Evolutionary conservation across 2,113 vertebrate genomes (phyloP), one percentile per base, ranked within the genome.

Genomic region (Vireo altiloquus): DNA sequence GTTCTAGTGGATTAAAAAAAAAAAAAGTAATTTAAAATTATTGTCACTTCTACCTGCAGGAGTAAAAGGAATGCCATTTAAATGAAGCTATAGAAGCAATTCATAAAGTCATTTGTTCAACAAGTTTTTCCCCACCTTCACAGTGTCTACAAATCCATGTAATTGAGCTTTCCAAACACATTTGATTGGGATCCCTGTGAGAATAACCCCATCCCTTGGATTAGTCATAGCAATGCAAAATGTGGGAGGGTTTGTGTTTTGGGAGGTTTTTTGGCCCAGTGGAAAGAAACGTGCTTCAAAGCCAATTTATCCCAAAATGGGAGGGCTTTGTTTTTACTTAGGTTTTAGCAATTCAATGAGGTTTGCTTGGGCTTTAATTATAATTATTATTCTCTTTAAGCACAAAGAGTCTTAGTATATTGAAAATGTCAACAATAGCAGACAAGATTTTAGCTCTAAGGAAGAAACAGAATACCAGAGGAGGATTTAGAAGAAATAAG

Each of bases 331-430:
- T 82, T 93, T 90, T 82, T 71, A 54, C 39, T 87, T 82, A 35
- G 9, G 33, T 87, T 92, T 95, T 72, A 90, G 59, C 35, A 92
- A 59, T 60, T 92, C 78, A 90, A n/a, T 59, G 31, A 88, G 30
- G 47, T 90, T 83, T 95, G 16, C 69, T 77, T 91, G 59, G 39
- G 31, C 47, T 80, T 95, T 89, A 85, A 86, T 90, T 88, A 74
- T 60, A 90, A 91, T 82, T 90, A 76, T 65, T 89, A 87, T 81
- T 93, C 42, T 86, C n/a, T 86, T 90, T 59, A 78, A 87, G 44
- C 52, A 44, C 47, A 70, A 78, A 54, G 52, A 77, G 8, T 64
- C 64, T 77, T 74, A 82, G 27, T 52, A 15, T 69, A 77, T 60
- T 82, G 40, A 47, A 86, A 90, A 70, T 40, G 24, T 82, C 79